Evolutionary conservation across 2,113 vertebrate species (phyloP), one percentile per base, ranked within the genome.

Genomic region (Rhinopithecus roxellana): DNA sequence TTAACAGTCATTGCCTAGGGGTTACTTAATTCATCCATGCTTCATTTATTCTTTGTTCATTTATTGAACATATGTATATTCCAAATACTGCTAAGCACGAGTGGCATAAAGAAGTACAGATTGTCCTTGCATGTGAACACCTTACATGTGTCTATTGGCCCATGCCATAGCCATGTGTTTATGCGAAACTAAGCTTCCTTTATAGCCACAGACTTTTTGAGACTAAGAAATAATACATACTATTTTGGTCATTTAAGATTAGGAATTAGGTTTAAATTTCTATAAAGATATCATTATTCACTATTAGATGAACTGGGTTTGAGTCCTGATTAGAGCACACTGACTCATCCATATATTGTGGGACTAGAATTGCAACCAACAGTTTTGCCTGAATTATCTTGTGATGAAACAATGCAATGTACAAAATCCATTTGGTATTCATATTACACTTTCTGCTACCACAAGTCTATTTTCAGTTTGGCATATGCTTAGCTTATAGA

Each of bases 301-400:
- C 43, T 82, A 22, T 61, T 80, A 85, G 27, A 75, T 80, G n/a
- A 84, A 84, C 14, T 74, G 45, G 35, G 17, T 64, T 89, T 45
- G 69, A 83, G n/a, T 74, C 9, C 25, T 75, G 45, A 16, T 40
- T 43, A 83, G 22, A 78, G 12, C 6, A 88, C 7, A 45, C 13
- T 57, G 70, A 84, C 50, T 43, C 22, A n/a, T 67, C 13, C 50
- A 38, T 23, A 27, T 45, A 2, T 88, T 70, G 12, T 61, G 16
- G 45, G 32, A 92, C 32, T 16, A 74, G 43, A 92, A 89, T 74
- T 79, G 35, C 5, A 92, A 83, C 12, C 45, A 55, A 85, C 14
- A 50, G 35, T 74, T 94, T 97, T 64, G n/a, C 30, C 45, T 89
- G 32, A 80, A 67, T 92, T 57, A 75, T 96, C 92, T 75, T 84